These are phyloP conservation scores for Xenus cinereus DNA, from an alignment of 2,113 vertebrate species.

Conservation along the genomic window DNA sequence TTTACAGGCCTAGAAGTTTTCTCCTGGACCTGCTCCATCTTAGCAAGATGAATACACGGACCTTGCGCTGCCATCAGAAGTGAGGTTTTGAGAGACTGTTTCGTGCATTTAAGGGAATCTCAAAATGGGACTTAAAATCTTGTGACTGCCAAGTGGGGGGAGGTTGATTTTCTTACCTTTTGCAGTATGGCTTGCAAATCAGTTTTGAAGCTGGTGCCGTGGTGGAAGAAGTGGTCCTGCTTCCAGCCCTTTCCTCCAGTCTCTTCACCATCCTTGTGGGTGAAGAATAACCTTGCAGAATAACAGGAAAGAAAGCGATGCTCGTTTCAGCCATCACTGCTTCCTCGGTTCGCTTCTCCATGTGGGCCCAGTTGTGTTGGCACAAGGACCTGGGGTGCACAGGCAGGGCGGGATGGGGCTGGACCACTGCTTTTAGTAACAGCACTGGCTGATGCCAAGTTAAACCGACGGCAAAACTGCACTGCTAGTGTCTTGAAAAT, in stretches of 20 bases:
- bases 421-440: background rate
- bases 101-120: background rate
- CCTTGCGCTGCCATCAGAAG: background rate
- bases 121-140: background rate
- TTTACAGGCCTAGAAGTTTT: background rate
- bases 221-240: background rate
- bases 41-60: background rate
- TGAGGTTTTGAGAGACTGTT: background rate
- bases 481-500: background rate
- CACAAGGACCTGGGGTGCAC: background rate
- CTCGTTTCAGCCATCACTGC: background rate
- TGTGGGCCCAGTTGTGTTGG: background rate
- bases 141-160: background rate
- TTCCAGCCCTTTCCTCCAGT: background rate
- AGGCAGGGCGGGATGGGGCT: background rate
- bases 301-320: fast-evolving
- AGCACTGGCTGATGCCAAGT: background rate
- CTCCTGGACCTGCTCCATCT: background rate
- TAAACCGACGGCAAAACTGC: background rate
- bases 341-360: background rate
- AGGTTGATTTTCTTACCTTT: background rate
- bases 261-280: background rate
- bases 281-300: background rate
- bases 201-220: background rate
- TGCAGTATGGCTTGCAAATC: background rate